Evolutionary conservation across 1,140 invertebrate species (phyloP).

Genomic region (Episyrphus balteatus): DNA sequence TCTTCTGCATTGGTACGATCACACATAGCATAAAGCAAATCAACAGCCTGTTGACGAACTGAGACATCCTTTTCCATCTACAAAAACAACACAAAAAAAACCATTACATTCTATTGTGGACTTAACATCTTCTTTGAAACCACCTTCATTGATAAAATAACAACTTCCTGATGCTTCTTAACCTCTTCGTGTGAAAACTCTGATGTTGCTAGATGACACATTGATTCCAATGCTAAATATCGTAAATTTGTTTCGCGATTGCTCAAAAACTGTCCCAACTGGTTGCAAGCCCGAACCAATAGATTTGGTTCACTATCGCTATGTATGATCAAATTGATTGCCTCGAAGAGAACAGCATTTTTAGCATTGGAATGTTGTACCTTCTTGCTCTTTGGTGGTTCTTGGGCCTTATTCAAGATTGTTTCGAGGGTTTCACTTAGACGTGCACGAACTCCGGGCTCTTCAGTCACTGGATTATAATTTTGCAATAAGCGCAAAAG

Average conservation of each 20-base stretch:
- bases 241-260: conserved; percentile 97
- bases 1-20: conserved; percentile 98
- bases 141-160: conserved; percentile 92
- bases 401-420: conserved; percentile 99
- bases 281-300: conserved; percentile 95
- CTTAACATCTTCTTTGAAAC: conserved; percentile 4
- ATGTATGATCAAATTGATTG: conserved; percentile 98
- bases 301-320: conserved; percentile 97
- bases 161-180: conserved; percentile 99
- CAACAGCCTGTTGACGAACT: conserved; percentile 95
- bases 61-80: conserved; percentile 98
- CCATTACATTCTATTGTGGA: neutral
- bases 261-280: conserved; percentile 95
- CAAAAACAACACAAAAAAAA: conserved; percentile 18
- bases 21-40: conserved; percentile 99
- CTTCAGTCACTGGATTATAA: conserved; percentile 91
- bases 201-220: conserved; percentile 98
- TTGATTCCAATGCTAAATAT: conserved; percentile 96
- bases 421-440: conserved; percentile 98
- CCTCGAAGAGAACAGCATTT: conserved; percentile 99
- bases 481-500: conserved; percentile 92
- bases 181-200: conserved; percentile 99
- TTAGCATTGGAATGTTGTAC: conserved; percentile 99
- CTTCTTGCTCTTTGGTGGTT: conserved; percentile 99
- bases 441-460: conserved; percentile 86